Percentiles rank a stretch among this genome's conserved stretches.
Conservation (phyloP, 1,140 invertebrate genomes). For the Bemisia tabaci region DNA sequence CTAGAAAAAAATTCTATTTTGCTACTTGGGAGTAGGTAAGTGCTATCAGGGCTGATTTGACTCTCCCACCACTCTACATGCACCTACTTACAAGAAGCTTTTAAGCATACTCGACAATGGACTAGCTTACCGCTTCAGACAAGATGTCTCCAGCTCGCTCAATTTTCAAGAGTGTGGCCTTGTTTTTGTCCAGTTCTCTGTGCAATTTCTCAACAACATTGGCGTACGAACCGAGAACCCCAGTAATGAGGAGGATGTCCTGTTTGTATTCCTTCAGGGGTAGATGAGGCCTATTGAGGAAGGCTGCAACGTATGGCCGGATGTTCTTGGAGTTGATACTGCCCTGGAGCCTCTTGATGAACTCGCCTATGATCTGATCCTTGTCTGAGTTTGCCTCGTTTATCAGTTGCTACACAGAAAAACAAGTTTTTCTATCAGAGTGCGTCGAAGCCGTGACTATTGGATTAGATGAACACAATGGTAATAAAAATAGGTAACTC, state of each 20-base stretch:
- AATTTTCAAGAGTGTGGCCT: slow-evolving; percentile 67
- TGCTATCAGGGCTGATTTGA: too few relatives aligned
- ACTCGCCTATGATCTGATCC: slow-evolving; percentile 61
- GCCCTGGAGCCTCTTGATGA: slow-evolving; percentile 58
- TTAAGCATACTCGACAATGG: too few relatives aligned
- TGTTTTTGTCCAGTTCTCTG: slow-evolving; percentile 61
- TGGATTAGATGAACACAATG: too few relatives aligned
- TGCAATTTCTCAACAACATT: slow-evolving; percentile 60
- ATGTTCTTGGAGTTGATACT: slow-evolving; percentile 75
- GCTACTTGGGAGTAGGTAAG: too few relatives aligned
- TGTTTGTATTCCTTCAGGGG: slow-evolving; percentile 51
- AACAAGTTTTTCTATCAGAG: too few relatives aligned
- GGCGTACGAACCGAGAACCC: slow-evolving; percentile 63
- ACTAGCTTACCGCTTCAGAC: slow-evolving; percentile 60
- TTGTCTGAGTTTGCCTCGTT: slow-evolving; percentile 46
- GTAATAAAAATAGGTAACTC: too few relatives aligned
- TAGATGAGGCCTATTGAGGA: slow-evolving; percentile 62
- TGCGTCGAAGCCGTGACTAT: too few relatives aligned
- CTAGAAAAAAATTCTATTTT: too few relatives aligned
- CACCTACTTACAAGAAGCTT: too few relatives aligned
- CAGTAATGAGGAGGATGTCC: slow-evolving; percentile 68
- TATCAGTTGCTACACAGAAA: slow-evolving; percentile 37
- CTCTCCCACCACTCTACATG: too few relatives aligned
- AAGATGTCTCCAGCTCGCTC: slow-evolving; percentile 67
- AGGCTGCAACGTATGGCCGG: slow-evolving; percentile 64